A percentile compares a stretch with the other conserved stretches of the same genome.
Evolutionary conservation across 2,888 invertebrate genomes (phyloP).

Genomic region (Tanaodytes sp.): DNA sequence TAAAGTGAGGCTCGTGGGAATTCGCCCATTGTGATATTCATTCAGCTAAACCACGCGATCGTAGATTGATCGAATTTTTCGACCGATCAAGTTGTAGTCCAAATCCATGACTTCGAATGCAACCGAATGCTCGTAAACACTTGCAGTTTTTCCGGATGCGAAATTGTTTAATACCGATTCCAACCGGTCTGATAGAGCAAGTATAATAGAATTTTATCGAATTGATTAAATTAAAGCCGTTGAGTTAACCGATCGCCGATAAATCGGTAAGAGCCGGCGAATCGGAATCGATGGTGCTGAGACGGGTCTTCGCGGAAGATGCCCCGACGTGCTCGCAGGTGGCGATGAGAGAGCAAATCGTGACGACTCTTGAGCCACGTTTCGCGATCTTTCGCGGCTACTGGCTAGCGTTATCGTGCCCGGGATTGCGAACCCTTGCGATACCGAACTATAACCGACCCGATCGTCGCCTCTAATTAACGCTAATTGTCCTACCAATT

Average conservation of each 20-base stretch:
- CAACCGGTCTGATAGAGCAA: too few relatives aligned
- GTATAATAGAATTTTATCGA: too few relatives aligned
- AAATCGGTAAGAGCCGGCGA: background rate
- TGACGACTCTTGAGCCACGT: slow-evolving; percentile 47
- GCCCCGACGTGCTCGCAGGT: slow-evolving; percentile 36
- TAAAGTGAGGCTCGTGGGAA: slow-evolving; percentile 31
- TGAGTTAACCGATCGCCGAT: background rate
- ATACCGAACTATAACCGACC: background rate
- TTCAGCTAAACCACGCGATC: slow-evolving; percentile 8
- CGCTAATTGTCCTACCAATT: slow-evolving; percentile 57
- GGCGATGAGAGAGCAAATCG: slow-evolving; percentile 45
- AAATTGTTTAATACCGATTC: too few relatives aligned
- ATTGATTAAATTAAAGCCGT: background rate
- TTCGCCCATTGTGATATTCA: slow-evolving; percentile 23
- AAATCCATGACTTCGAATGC: too few relatives aligned
- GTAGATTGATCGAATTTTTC: too few relatives aligned
- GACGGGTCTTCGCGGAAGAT: slow-evolving; percentile 32
- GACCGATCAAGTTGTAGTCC: too few relatives aligned
- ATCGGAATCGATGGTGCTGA: slow-evolving; percentile 1
- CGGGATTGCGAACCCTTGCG: slow-evolving; percentile 8
- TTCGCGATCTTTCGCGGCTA: slow-evolving; percentile 35
- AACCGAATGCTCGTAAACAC: background rate
- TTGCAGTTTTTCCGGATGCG: too few relatives aligned
- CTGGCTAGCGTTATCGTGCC: slow-evolving; percentile 28
- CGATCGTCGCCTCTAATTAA: slow-evolving; percentile 60